phyloP scores from a whole-genome alignment of 2,797 vertebrate species.

The Pagetopsis macropterus region DNA sequence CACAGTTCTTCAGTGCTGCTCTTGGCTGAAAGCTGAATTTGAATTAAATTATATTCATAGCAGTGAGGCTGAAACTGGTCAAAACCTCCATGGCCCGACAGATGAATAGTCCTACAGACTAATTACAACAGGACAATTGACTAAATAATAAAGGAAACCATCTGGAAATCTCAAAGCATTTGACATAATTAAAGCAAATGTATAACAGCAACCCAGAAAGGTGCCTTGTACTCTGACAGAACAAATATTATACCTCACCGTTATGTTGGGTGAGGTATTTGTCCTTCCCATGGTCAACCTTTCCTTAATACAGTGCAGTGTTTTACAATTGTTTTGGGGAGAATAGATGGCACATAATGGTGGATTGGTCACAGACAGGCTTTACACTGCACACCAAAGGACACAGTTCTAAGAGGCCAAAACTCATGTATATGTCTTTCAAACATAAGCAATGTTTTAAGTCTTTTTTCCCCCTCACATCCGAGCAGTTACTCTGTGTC shows the following conservation, averaged over 20 bases:
- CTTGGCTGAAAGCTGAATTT: background rate
- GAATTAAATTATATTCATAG: background rate
- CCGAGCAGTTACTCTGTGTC: constrained; percentile 26
- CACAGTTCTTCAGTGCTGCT: background rate
- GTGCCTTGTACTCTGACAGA: background rate
- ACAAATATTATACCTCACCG: background rate
- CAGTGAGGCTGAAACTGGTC: background rate
- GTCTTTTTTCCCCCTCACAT: constrained; percentile 25
- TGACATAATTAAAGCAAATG: constrained; percentile 7
- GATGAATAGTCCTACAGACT: background rate
- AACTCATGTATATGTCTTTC: constrained; percentile 6
- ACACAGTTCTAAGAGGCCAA: background rate
- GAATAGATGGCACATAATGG: background rate
- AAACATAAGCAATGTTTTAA: constrained; percentile 15
- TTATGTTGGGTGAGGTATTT: background rate
- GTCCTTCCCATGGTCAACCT: background rate
- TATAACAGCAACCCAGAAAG: background rate
- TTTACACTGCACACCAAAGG: background rate
- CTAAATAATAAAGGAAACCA: background rate
- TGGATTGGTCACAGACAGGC: background rate
- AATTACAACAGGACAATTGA: background rate
- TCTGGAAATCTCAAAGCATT: background rate
- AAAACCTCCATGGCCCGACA: background rate
- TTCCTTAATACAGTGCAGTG: background rate
- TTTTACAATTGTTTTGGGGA: background rate